Conservation (phyloP, 2,797 vertebrate species). For the Phalanger gymnotis region DNA sequence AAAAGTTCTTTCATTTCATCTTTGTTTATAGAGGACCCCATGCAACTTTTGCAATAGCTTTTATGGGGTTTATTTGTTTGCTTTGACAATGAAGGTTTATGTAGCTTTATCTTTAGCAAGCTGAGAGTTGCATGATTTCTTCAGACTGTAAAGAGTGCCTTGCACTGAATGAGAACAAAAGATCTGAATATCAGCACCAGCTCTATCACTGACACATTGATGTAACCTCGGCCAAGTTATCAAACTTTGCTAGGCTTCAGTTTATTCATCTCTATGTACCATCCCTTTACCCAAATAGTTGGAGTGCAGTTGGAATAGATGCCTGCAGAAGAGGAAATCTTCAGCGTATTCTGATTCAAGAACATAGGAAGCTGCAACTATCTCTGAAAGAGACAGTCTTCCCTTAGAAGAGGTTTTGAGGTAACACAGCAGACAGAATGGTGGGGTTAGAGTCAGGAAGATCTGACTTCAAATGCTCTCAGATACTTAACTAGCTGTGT, state of each 20-base stretch:
- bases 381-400: too few species aligned
- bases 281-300: background rate
- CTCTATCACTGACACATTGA: too few species aligned
- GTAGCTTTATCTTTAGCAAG: too few species aligned
- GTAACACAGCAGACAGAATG: too few species aligned
- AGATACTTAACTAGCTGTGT: background rate
- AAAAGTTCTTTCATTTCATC: background rate
- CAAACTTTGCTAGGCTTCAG: background rate
- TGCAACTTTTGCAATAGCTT: background rate
- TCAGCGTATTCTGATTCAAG: background rate
- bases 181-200: background rate
- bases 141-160: background rate
- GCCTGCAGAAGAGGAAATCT: background rate
- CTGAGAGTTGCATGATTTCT: background rate
- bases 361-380: too few species aligned
- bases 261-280: background rate
- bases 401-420: too few species aligned
- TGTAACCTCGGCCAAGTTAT: too few species aligned
- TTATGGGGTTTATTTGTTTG: background rate
- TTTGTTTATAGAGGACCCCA: background rate
- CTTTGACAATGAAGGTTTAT: background rate
- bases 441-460: too few species aligned
- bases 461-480: too few species aligned
- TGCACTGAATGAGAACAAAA: background rate
- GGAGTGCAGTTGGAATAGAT: background rate